Evolutionary conservation across 1,140 invertebrate species (phyloP).

Genomic region (Drosophila novamexicana): DNA sequence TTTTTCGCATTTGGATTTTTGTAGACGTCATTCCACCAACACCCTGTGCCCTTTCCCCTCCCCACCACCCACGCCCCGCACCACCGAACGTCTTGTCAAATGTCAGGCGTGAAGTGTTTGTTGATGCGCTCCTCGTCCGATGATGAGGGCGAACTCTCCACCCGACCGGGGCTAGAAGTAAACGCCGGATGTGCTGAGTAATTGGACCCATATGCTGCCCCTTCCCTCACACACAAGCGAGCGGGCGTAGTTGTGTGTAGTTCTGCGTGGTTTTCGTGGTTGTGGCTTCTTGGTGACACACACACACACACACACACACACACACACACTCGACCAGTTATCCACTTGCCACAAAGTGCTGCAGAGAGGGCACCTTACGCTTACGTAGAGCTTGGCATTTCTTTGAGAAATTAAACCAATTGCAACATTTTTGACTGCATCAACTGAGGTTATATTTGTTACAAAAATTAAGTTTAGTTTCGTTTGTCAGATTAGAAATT

Average conservation of each 20-base stretch:
- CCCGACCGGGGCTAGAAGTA: conserved; percentile 21
- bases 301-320: neutral
- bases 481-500: too few relatives aligned
- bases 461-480: too few relatives aligned
- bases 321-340: neutral
- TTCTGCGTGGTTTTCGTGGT: neutral
- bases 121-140: conserved; percentile 63
- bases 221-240: neutral
- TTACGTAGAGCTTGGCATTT: too few relatives aligned
- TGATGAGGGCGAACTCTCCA: conserved; percentile 9
- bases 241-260: neutral
- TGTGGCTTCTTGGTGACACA: conserved; percentile 22
- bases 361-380: too few relatives aligned
- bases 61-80: neutral
- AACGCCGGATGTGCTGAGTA: conserved; percentile 75
- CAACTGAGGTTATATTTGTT: too few relatives aligned
- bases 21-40: conserved; percentile 38
- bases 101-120: conserved; percentile 83
- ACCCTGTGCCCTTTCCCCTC: neutral
- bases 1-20: conserved; percentile 80
- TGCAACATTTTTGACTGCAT: too few relatives aligned
- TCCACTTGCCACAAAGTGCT: neutral
- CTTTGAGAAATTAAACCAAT: too few relatives aligned
- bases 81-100: conserved; percentile 66
- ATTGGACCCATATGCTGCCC: conserved; percentile 77